Conservation (phyloP, 2,113 vertebrate genomes). For the Gymnarchus niloticus region DNA sequence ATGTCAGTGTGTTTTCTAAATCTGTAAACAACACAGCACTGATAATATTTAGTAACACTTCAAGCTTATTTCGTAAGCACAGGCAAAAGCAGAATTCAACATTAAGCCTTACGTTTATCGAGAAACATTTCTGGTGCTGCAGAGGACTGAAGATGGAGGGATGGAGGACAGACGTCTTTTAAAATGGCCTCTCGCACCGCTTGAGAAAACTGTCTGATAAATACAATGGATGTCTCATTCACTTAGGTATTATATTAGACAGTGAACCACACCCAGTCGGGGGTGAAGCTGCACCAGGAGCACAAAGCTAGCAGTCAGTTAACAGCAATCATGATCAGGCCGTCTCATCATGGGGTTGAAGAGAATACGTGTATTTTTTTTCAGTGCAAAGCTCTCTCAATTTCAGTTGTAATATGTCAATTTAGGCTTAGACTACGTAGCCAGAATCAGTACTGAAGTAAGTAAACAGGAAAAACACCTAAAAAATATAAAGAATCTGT, state of each 20-base stretch:
- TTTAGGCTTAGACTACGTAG: not conserved
- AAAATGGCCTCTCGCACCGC: not conserved
- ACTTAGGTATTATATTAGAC: not conserved
- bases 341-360: too few relatives aligned
- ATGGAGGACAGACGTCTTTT: not conserved
- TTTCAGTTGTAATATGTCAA: not conserved
- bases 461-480: not conserved
- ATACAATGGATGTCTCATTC: constrained; percentile 6
- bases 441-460: not conserved
- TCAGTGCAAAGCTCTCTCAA: not conserved
- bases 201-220: constrained; percentile 7
- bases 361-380: not conserved
- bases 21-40: not conserved
- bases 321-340: too few relatives aligned
- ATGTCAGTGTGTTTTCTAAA: not conserved
- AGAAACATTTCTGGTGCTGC: not conserved
- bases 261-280: not conserved
- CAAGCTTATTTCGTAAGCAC: too few relatives aligned
- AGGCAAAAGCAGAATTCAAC: not conserved
- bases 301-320: not conserved
- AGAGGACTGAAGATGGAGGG: not conserved
- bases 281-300: not conserved
- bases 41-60: not conserved
- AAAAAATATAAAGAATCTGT: not conserved
- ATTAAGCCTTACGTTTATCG: not conserved